Evolutionary conservation across 2,797 vertebrate species (phyloP).

Genomic region (Amblyraja radiata): DNA sequence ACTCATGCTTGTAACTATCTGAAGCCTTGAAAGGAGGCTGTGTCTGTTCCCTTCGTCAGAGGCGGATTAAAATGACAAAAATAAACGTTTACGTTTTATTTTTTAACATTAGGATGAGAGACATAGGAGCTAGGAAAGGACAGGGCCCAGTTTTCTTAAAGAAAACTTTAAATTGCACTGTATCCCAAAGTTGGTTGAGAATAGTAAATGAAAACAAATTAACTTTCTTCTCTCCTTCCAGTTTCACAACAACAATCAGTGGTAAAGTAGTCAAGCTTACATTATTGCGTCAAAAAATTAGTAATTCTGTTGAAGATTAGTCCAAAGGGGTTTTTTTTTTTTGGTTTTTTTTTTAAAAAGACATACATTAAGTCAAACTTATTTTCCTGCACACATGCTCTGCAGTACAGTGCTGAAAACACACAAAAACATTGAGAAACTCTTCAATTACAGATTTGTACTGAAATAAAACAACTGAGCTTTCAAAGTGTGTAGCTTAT

Average conservation of each 20-base stretch:
- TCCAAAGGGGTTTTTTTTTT: not conserved
- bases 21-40: not conserved
- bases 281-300: not conserved
- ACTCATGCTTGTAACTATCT: not conserved
- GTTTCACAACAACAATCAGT: not conserved
- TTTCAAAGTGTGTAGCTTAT: not conserved
- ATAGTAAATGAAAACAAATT: not conserved
- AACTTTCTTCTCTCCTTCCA: not conserved
- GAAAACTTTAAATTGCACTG: no score
- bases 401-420: not conserved
- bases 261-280: not conserved
- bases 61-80: not conserved
- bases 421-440: not conserved
- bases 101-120: not conserved
- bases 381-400: not conserved
- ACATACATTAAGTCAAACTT: conserved; percentile 10
- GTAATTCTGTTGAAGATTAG: not conserved
- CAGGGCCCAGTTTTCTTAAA: no score
- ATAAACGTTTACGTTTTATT: not conserved
- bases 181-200: not conserved
- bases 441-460: not conserved
- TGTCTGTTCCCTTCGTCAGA: not conserved
- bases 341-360: not conserved
- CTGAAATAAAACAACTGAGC: not conserved
- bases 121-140: no score